Percentiles rank a stretch among this genome's conserved stretches.
phyloP scores from a whole-genome alignment of 1,140 invertebrate genomes.

The Amphibalanus amphitrite region DNA sequence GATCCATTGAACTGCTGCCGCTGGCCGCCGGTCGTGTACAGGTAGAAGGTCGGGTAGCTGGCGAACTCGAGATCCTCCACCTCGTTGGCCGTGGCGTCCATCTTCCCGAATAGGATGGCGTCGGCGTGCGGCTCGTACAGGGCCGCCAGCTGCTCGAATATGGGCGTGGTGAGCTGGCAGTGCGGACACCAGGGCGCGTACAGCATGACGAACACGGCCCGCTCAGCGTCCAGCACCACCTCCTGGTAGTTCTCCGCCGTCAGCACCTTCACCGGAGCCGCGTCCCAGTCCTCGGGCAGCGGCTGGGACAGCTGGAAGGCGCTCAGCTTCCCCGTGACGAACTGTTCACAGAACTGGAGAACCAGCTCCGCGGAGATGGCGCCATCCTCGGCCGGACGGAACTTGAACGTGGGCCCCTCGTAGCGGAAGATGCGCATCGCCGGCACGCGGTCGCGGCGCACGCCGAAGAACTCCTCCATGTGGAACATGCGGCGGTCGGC shows the following conservation, averaged over 20 bases:
- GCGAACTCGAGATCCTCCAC: neutral
- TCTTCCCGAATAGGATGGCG: neutral
- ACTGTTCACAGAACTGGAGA: neutral
- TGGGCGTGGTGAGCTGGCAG: neutral
- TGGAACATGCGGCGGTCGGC: neutral
- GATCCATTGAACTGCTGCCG: neutral
- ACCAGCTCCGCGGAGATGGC: neutral
- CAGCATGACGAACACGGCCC: neutral
- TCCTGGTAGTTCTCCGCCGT: neutral
- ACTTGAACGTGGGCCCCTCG: neutral
- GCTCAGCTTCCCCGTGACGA: neutral
- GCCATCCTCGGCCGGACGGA: neutral
- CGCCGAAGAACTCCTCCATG: constrained; percentile 4
- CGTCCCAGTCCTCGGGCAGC: neutral
- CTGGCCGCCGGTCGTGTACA: neutral
- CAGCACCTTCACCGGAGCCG: neutral
- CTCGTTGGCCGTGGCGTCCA: constrained; percentile 3
- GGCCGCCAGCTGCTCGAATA: neutral
- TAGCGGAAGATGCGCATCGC: constrained; percentile 1
- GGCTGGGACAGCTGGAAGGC: neutral
- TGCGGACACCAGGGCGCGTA: constrained; percentile 2
- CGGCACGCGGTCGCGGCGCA: neutral
- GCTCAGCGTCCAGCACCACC: neutral
- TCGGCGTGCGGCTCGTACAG: neutral
- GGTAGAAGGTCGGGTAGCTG: neutral